Conservation (phyloP, 2,797 vertebrate genomes). For the Chrosomus eos region DNA sequence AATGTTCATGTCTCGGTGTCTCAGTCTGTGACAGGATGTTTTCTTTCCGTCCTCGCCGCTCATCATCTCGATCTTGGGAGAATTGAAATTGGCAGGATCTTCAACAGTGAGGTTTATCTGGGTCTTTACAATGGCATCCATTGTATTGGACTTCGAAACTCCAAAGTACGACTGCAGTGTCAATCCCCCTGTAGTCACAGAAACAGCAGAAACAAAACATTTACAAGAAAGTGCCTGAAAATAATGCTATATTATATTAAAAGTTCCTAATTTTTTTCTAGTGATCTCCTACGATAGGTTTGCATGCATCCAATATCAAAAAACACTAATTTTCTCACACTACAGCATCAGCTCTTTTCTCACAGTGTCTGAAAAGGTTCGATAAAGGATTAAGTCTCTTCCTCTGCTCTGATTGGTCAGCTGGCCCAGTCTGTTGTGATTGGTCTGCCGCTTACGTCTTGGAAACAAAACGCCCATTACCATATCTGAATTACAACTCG, state of each 20-base stretch:
- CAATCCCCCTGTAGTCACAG: slow-evolving; percentile 76
- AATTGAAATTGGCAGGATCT: slow-evolving; percentile 80
- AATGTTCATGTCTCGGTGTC: slow-evolving; percentile 90
- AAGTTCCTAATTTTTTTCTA: background rate
- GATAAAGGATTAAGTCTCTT: background rate
- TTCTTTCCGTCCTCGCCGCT: slow-evolving; percentile 79
- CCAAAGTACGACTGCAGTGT: slow-evolving; percentile 89
- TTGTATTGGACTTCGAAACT: slow-evolving; percentile 88
- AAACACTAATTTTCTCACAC: background rate
- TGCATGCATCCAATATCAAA: background rate
- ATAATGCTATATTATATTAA: background rate
- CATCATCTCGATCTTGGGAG: slow-evolving; percentile 87
- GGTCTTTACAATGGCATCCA: slow-evolving; percentile 87
- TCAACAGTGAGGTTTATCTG: slow-evolving; percentile 83
- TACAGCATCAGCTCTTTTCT: background rate
- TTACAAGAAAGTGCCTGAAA: background rate
- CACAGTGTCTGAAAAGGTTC: background rate
- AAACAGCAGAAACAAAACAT: background rate
- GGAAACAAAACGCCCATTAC: no score
- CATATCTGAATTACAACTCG: no score
- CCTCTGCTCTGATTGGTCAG: no score
- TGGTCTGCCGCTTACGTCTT: background rate
- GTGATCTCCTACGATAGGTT: background rate
- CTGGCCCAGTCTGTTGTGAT: no score
- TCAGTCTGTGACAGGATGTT: slow-evolving; percentile 85